Conservation (phyloP, 2,888 invertebrate genomes). For the Stenodema calcarata region DNA sequence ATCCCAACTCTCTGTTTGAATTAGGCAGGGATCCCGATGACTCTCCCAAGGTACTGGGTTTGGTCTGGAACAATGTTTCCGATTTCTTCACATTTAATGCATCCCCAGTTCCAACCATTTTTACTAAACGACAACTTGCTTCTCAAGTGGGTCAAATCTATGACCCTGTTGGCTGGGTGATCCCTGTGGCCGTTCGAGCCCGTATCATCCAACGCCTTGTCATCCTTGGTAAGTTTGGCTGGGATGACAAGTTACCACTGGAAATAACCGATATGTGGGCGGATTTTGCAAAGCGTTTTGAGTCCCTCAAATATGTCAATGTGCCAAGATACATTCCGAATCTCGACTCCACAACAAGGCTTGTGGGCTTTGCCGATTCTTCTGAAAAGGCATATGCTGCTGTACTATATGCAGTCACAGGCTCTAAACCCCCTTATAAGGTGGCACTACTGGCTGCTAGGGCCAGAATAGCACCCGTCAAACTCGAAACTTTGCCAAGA, state of each 20-base stretch:
- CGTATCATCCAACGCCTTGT: not conserved
- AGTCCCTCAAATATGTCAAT: not conserved
- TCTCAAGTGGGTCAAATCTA: constrained; percentile 16
- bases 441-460: not conserved
- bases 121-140: not conserved
- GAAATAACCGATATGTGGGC: not conserved
- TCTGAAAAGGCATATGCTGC: constrained; percentile 5
- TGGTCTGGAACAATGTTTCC: not conserved
- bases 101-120: not conserved
- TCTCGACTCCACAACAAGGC: not conserved
- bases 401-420: not conserved
- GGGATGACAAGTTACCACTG: not conserved
- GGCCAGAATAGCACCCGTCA: not conserved
- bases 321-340: not conserved
- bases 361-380: constrained; percentile 17
- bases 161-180: constrained; percentile 7
- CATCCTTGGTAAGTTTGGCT: not conserved
- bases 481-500: not conserved
- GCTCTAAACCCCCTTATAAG: not conserved
- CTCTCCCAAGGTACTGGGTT: not conserved
- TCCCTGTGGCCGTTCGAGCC: not conserved
- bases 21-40: not conserved
- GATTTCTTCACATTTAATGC: not conserved
- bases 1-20: not conserved
- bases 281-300: not conserved